phyloP scores from a whole-genome alignment of 2,888 invertebrate genomes.

The Oligia strigilis region DNA sequence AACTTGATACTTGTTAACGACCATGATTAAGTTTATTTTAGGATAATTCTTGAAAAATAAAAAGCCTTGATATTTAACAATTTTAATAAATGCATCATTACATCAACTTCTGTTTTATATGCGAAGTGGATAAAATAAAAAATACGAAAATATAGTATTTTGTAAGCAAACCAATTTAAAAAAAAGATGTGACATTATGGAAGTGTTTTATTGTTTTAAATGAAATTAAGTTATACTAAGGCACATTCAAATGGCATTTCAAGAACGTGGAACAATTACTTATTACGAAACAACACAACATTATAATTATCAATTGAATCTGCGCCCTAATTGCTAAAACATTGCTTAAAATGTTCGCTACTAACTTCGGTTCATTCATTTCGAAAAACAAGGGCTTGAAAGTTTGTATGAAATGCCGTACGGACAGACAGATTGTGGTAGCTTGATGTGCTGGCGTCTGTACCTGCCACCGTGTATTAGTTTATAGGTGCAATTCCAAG shows the following conservation, averaged over 20 bases:
- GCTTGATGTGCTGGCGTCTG: no score
- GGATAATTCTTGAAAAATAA: conserved; percentile 54
- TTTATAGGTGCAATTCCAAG: neutral
- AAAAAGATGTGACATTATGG: conserved; percentile 28
- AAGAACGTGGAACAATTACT: no score
- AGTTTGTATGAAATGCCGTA: no score
- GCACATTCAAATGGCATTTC: neutral
- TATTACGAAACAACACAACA: neutral
- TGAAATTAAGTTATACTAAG: neutral
- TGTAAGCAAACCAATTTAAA: conserved; percentile 13
- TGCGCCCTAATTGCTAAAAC: neutral
- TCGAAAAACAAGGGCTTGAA: no score
- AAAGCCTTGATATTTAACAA: conserved; percentile 54
- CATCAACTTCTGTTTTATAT: conserved; percentile 22
- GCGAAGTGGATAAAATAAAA: conserved; percentile 1
- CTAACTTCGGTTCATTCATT: no score
- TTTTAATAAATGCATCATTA: conserved; percentile 39
- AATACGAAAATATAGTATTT: conserved; percentile 31
- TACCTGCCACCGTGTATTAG: neutral
- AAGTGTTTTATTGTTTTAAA: neutral
- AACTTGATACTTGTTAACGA: conserved; percentile 74
- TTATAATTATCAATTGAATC: neutral
- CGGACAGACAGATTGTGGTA: no score
- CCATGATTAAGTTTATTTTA: conserved; percentile 68
- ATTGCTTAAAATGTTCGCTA: no score